These are phyloP conservation scores for Criorhina ranunculi DNA, from an alignment of 2,888 invertebrate genomes.

Conservation along the genomic window DNA sequence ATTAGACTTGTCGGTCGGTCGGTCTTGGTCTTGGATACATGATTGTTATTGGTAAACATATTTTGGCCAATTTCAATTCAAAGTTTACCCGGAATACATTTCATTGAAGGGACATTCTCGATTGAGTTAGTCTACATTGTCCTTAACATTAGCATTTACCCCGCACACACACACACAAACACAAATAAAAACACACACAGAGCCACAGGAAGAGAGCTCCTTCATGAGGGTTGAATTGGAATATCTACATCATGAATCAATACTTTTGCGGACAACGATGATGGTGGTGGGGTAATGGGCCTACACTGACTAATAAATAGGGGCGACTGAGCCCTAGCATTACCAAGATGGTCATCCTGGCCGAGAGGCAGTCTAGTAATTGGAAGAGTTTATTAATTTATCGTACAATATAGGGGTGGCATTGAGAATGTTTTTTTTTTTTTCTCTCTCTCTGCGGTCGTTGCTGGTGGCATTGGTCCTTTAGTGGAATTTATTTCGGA, in stretches of 20 bases:
- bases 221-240: conserved; percentile 60
- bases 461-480: conserved; percentile 30
- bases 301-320: conserved; percentile 53
- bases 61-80: conserved; percentile 50
- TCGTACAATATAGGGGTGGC: conserved; percentile 40
- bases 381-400: conserved; percentile 74
- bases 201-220: conserved; percentile 26
- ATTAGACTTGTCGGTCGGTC: conserved; percentile 1
- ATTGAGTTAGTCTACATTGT: conserved; percentile 53
- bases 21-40: conserved; percentile 14
- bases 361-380: conserved; percentile 60
- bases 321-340: conserved; percentile 28
- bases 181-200: too few relatives aligned
- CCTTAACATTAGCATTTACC: conserved; percentile 22
- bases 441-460: conserved; percentile 34
- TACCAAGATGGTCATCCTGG: conserved; percentile 49
- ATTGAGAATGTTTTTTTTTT: conserved; percentile 25
- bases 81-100: conserved; percentile 48
- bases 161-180: neutral
- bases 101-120: conserved; percentile 44
- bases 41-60: conserved; percentile 54
- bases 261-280: conserved; percentile 49
- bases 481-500: conserved; percentile 38
- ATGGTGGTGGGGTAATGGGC: conserved; percentile 26
- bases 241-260: conserved; percentile 71